Base-by-base conservation (phyloP, 92 coral and sea anemone genomes). In the Parazoanthus darwini region DNA sequence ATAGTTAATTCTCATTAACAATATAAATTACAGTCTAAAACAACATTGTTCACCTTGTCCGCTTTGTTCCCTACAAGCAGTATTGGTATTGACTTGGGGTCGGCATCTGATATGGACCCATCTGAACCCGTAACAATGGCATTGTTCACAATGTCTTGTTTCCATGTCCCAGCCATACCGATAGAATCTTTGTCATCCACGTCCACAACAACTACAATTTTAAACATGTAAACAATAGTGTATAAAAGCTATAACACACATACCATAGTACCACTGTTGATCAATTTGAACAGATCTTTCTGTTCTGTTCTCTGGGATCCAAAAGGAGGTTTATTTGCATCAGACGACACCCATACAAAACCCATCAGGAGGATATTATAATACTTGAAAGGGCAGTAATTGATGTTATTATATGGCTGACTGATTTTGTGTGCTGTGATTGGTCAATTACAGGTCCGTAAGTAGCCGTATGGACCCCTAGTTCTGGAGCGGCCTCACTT, bases 81-180 rank as follows among this genome's bases (percentile, higher is more conserved):
- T 54, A 97, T 93, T 13, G 99, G 99, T 74, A 97, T 87, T 14
- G 91, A 79, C 25, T 90, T 91, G 36, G 82, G 85, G 46, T 84
- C 87, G 1, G 87, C 87, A 48, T 84, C 87, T 70, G 87, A 44
- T 70, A 84, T 16, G 13, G 87, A 70, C 13, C 87, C 87, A 44
- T 93, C 94, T 77, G 90, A 68, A 25, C 82, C 88, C 33, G 99
- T 95, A 84, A 95, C 90, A 13, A 93, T 88, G 0, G 99, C 99
- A 90, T 97, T 96, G 81, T 96, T 97, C 44, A 97, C 91, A 74
- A 97, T 92, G 90, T 97, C 99, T 74, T 97, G 99, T 70, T 97
- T 97, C 99, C 99, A 97, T 8, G 99, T 97, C 6, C 98, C 98
- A 25, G 99, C 99, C 95, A 97, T 92, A 26, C 98, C 94, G 38